Evolutionary conservation across 2,888 invertebrate genomes (phyloP).

Genomic region (Apeira syringaria): DNA sequence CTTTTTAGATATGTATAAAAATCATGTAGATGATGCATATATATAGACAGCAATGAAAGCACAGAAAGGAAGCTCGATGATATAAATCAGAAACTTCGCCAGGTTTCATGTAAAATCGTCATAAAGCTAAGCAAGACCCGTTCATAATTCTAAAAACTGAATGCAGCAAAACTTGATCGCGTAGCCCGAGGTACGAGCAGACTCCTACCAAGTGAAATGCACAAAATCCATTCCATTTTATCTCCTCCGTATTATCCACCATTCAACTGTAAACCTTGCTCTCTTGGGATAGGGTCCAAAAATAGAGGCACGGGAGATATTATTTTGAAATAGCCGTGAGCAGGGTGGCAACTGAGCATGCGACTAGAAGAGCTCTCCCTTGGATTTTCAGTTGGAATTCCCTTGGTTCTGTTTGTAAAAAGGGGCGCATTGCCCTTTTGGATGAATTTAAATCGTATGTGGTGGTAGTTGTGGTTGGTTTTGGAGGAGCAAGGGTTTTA

Average conservation of each 20-base stretch:
- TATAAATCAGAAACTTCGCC: constrained; percentile 13
- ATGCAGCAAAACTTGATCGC: constrained; percentile 42
- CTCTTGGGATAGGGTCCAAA: constrained; percentile 36
- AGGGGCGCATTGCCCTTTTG: constrained; percentile 54
- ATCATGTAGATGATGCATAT: too few relatives aligned
- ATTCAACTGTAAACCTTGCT: constrained; percentile 38
- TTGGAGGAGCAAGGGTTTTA: constrained; percentile 37
- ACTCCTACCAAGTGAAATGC: constrained; percentile 71
- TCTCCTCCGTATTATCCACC: constrained; percentile 52
- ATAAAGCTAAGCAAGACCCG: constrained; percentile 30
- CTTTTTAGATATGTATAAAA: too few relatives aligned
- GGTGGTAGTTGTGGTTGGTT: constrained; percentile 31
- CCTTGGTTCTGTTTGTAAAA: constrained; percentile 44
- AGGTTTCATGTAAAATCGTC: constrained; percentile 26
- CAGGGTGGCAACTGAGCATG: constrained; percentile 44
- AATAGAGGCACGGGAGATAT: constrained; percentile 34
- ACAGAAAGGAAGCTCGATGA: background rate
- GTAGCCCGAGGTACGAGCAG: constrained; percentile 35
- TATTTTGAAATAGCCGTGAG: constrained; percentile 61
- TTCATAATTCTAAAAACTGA: constrained; percentile 36
- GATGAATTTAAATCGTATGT: constrained; percentile 37
- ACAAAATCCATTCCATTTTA: constrained; percentile 80
- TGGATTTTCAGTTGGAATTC: constrained; percentile 49
- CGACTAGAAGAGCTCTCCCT: constrained; percentile 49
- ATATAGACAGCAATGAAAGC: background rate